Evolutionary conservation across 2,888 invertebrate species (phyloP).

Genomic region (Melanchra persicariae): DNA sequence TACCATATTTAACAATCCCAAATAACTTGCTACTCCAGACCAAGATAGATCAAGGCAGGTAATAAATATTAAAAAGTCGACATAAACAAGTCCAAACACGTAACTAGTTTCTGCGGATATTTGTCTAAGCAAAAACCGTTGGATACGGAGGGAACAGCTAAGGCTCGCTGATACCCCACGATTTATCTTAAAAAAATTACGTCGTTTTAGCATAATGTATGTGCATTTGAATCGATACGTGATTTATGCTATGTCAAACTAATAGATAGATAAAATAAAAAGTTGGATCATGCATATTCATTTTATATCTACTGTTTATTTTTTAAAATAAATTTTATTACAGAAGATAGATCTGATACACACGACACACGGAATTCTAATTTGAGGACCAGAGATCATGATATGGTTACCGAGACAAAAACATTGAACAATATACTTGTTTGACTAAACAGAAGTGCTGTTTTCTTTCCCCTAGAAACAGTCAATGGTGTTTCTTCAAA

Average conservation of each 20-base stretch:
- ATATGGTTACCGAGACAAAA: neutral
- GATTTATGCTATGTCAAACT: conserved; percentile 50
- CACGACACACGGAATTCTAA: neutral
- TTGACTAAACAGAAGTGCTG: neutral
- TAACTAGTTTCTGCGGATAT: conserved; percentile 89
- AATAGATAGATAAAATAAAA: conserved; percentile 20
- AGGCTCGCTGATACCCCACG: conserved; percentile 65
- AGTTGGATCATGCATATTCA: conserved; percentile 22
- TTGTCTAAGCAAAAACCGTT: conserved; percentile 87
- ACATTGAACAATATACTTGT: neutral
- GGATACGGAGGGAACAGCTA: conserved; percentile 77
- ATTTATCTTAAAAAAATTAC: conserved; percentile 31
- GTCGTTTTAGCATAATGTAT: conserved; percentile 30
- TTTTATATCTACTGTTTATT: neutral
- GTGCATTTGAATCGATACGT: conserved; percentile 38
- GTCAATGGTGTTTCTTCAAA: conserved; percentile 6
- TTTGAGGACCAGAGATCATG: neutral
- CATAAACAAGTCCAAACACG: conserved; percentile 84
- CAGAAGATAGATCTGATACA: neutral
- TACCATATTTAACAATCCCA: conserved; percentile 15
- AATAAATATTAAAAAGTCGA: conserved; percentile 85
- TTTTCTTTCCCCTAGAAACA: neutral
- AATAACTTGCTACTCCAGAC: conserved; percentile 34
- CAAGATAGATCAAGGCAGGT: conserved; percentile 72
- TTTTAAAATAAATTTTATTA: neutral